Evolutionary conservation across 2,113 vertebrate species (phyloP).

Genomic region (Cyprinodon tularosa): DNA sequence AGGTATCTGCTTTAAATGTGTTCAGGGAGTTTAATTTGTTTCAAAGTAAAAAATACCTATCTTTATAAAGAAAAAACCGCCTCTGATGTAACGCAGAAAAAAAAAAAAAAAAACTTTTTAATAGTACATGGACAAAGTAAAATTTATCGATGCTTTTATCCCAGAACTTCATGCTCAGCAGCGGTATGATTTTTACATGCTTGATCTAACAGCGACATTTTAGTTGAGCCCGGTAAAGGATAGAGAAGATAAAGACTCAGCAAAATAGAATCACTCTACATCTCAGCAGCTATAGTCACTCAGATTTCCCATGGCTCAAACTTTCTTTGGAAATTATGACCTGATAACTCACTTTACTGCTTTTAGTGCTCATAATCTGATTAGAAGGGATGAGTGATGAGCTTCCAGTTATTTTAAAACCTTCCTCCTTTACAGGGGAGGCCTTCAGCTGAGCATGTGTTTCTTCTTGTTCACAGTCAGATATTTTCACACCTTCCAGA

Average conservation of each 20-base stretch:
- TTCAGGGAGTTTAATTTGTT: neutral
- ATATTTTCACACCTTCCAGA: constrained; percentile 29
- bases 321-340: constrained; percentile 43
- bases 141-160: neutral
- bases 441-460: constrained; percentile 35
- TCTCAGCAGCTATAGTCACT: constrained; percentile 1
- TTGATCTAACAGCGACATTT: neutral
- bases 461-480: constrained; percentile 19
- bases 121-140: too few relatives aligned
- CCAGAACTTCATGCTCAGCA: neutral
- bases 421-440: constrained; percentile 8
- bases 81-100: neutral
- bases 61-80: neutral
- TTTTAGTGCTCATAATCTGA: constrained; percentile 42
- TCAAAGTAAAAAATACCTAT: neutral
- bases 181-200: neutral
- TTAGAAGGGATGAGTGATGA: constrained; percentile 44
- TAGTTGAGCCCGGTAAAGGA: neutral
- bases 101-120: neutral
- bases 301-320: constrained; percentile 41
- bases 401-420: constrained; percentile 46
- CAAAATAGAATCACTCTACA: neutral
- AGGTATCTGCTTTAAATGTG: neutral
- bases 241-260: neutral
- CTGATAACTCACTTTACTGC: constrained; percentile 25